A percentile compares a stretch with the other conserved stretches of the same genome.
Evolutionary conservation across 2,113 vertebrate genomes (phyloP).

Genomic region (Cryptomyrus ogoouensis): DNA sequence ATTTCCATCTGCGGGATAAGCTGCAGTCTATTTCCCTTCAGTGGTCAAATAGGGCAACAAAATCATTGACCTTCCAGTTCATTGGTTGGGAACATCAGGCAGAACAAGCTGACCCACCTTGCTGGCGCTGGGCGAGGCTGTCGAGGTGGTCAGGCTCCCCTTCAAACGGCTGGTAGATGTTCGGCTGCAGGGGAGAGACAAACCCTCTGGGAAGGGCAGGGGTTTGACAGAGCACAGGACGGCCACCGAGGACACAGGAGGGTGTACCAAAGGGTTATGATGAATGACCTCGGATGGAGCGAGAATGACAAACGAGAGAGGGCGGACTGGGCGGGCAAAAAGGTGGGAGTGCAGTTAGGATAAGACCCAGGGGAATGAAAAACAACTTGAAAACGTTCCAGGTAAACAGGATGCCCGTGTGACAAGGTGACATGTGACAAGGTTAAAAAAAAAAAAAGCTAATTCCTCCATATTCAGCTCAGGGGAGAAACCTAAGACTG

Average conservation of each 20-base stretch:
- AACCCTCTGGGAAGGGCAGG: background rate
- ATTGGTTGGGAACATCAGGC: background rate
- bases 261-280: background rate
- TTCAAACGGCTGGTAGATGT: background rate
- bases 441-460: background rate
- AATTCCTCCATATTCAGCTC: background rate
- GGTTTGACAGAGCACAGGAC: background rate
- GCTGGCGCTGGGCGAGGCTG: background rate
- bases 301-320: background rate
- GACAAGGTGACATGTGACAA: too few relatives aligned
- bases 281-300: background rate
- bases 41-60: background rate
- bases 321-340: background rate
- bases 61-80: background rate
- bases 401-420: background rate
- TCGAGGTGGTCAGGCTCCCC: background rate
- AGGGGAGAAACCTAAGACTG: background rate
- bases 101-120: background rate
- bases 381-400: background rate
- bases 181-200: background rate
- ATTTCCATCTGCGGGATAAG: background rate
- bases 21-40: background rate
- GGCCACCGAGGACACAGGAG: background rate
- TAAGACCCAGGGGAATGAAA: background rate
- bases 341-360: background rate